These are phyloP conservation scores for Thalpophila matura DNA, from an alignment of 2,888 invertebrate genomes.

Conservation along the genomic window DNA sequence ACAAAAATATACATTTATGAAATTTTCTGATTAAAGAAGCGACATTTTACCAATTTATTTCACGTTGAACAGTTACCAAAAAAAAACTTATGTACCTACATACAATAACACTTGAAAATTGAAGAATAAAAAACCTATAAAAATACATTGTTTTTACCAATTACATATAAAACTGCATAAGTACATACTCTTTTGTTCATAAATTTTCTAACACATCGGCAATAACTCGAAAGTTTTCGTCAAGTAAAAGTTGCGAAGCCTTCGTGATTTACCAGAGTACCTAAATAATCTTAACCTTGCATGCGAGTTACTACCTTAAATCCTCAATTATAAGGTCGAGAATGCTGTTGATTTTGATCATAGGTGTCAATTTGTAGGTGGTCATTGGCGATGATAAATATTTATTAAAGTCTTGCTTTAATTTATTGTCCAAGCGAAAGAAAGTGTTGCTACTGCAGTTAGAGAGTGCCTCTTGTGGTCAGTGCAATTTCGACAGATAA, in stretches of 20 bases:
- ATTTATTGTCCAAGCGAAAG: constrained; percentile 48
- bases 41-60: no score
- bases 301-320: constrained; percentile 45
- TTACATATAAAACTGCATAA: constrained; percentile 9
- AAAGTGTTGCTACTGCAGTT: constrained; percentile 44
- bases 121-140: neutral
- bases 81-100: neutral
- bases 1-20: no score
- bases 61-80: neutral
- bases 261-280: constrained; percentile 59
- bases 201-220: constrained; percentile 33
- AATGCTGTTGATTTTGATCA: constrained; percentile 2
- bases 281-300: constrained; percentile 49
- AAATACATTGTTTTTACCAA: neutral
- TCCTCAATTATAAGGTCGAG: constrained; percentile 29
- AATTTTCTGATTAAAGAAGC: no score
- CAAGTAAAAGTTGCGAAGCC: constrained; percentile 65
- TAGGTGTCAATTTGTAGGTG: constrained; percentile 57
- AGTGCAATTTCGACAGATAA: neutral
- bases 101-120: neutral
- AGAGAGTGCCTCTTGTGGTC: constrained; percentile 36
- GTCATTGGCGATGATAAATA: constrained; percentile 61
- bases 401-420: constrained; percentile 51
- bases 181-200: constrained; percentile 25
- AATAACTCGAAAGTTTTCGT: constrained; percentile 61